Evolutionary conservation across 2,797 vertebrate genomes (phyloP), one percentile per base, ranked within the genome.

Genomic region (Myoxocephalus aenaeus): DNA sequence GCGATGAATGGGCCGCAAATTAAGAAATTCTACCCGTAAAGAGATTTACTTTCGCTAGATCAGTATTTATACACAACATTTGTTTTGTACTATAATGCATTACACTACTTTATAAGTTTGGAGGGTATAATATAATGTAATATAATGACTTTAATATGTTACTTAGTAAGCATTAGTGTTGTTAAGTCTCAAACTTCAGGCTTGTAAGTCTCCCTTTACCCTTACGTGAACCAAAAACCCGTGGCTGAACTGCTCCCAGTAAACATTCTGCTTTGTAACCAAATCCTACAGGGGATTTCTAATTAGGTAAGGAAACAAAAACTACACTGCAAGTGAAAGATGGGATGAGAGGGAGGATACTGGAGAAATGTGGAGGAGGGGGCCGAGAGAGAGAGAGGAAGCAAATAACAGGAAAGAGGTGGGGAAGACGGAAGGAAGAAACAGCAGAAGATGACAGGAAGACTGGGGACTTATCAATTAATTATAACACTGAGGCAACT

Each of bases 241-340:
- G 54, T 61, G 57, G 56, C 83, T 94, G 93, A 94, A 93, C 92
- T 66, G 73, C 82, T 87, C 70, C 42, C 74, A 44, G 84, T 89
- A 89, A 94, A 92, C 84, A 88, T 83, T 81, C 74, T 88, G 66
- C 89, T 89, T 83, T 89, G 87, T 83, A 87, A 89, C 75, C 54
- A 79, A 86, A 85, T 86, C 87, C 92, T 92, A 75, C 40, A 67
- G 87, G 93, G 93, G 79, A 40, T 90, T 87, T 86, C 82, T 94
- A 94, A 94, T 94, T 92, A 92, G 90, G 90, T 87, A 76, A 88
- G 86, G 86, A 91, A 90, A 90, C 72, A 67, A 82, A 82, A 78
- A 85, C 66, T 86, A 86, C 75, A 74, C 65, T 56, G 77, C 2
- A 10, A 80, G 74, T 57, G 62, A 51, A 70, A 48, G 82, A 69